phyloP scores from a whole-genome alignment of 2,113 vertebrate genomes.

The Chelonoidis abingdonii region DNA sequence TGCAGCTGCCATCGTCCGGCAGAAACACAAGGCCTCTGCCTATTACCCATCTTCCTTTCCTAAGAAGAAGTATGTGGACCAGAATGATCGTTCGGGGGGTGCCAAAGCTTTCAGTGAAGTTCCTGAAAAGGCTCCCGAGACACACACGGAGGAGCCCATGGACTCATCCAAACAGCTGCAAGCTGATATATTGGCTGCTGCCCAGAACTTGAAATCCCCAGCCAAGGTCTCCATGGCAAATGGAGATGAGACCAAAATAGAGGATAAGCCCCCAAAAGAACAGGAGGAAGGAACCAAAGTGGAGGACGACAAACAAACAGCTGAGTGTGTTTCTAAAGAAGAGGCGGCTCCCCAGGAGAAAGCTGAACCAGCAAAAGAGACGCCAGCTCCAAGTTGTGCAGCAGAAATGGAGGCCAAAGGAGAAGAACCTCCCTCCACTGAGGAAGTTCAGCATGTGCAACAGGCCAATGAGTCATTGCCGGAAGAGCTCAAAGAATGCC shows the following conservation, averaged over 20 bases:
- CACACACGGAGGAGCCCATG: constrained; percentile 68
- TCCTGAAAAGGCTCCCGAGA: constrained; percentile 73
- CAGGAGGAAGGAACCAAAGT: not conserved
- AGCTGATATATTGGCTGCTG: constrained; percentile 82
- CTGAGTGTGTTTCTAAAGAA: not conserved
- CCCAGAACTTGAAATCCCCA: constrained; percentile 87
- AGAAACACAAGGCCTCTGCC: constrained; percentile 92
- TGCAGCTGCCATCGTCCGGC: constrained; percentile 89
- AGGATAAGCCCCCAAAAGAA: not conserved
- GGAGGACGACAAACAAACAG: accelerated
- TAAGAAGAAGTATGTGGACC: constrained; percentile 86
- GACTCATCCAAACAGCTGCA: constrained; percentile 86
- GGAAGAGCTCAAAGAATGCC: not conserved
- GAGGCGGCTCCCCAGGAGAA: accelerated
- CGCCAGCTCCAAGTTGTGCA: not conserved
- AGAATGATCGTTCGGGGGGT: constrained; percentile 78
- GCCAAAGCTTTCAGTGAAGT: constrained; percentile 79
- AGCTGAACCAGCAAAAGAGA: not conserved
- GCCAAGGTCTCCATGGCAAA: constrained; percentile 75
- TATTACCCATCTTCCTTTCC: constrained; percentile 93
- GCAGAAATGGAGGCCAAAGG: not conserved
- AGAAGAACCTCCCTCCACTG: not conserved
- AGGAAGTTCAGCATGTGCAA: not conserved
- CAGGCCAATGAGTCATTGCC: not conserved
- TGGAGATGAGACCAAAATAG: constrained; percentile 50